Percentiles rank a stretch among this genome's conserved stretches.
Conservation (phyloP, 2,113 vertebrate genomes). For the Anoura caudifer region DNA sequence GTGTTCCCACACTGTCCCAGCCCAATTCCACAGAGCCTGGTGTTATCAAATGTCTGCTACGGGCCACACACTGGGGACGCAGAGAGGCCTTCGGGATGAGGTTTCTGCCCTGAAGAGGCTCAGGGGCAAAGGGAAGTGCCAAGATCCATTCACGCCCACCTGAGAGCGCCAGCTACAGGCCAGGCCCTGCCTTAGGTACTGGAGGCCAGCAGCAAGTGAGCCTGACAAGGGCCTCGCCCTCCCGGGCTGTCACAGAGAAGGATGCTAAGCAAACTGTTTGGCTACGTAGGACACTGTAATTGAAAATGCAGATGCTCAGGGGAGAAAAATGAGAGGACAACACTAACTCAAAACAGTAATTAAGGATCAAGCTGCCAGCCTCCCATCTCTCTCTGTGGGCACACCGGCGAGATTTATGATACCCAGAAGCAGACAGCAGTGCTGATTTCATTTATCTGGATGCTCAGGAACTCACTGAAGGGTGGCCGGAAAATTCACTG, state of each 20-base stretch:
- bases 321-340: neutral
- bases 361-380: neutral
- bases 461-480: neutral
- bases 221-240: accelerated
- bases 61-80: neutral
- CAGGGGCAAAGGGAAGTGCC: neutral
- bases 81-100: neutral
- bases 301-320: neutral
- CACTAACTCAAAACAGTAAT: neutral
- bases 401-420: neutral
- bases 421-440: neutral
- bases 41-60: accelerated
- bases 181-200: neutral
- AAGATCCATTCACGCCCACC: neutral
- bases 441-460: neutral
- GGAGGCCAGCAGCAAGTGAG: neutral
- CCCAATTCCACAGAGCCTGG: neutral
- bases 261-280: neutral
- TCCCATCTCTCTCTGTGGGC: neutral
- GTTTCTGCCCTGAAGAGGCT: neutral
- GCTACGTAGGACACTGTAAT: neutral
- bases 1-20: neutral
- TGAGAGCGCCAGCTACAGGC: accelerated
- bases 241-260: neutral
- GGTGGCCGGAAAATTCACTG: accelerated